Base-by-base conservation (phyloP, 2,797 vertebrate genomes). In the Otolemur crassicaudatus region DNA sequence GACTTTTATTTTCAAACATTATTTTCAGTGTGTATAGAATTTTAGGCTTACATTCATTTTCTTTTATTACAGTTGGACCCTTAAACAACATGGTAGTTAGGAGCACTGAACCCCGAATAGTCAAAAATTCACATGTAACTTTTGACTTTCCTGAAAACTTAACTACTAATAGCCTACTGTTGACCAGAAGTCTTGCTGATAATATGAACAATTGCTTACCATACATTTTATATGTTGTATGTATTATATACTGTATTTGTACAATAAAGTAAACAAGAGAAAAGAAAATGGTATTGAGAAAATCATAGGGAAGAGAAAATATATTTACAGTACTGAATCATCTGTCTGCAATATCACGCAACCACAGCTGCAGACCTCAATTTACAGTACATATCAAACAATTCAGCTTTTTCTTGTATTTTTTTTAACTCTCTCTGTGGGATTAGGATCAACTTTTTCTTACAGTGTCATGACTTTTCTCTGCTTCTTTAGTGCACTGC, bases 21-120 rank as follows among this genome's bases (percentile, higher is more conserved):
- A 75, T 88, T 94, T 65, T 95, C 40, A 88, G n/a, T 65, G 7
- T 76, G 22, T 63, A 40, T 58, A 96, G 76, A 90, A 93, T 90
- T 83, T 83, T 87, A 79, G 23, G 3, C 73, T 77, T 31, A 31
- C 2, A 53, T 20, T 75, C 14, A 19, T 87, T 85, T 77, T 76
- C 9, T 79, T 65, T 61, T 81, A 53, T 40, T 34, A 29, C 43
- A 31, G 43, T 49, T 76, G 17, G 27, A 76, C 29, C 4, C 17
- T 76, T 31, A 27, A 76, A 49, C 73, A 31, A 76, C 19, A 43
- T 49, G 43, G 73, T 27, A 16, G 46, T 49, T 20, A 76, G 73
- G 43, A 40, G 27, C 16, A 20, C 43, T 76, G 73, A 76, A 46
- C 7, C 29, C 29, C 9, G 3, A 16, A 49, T 29, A 49, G 43